phyloP scores from a whole-genome alignment of 2,888 invertebrate species.

The Troilus luridus region DNA sequence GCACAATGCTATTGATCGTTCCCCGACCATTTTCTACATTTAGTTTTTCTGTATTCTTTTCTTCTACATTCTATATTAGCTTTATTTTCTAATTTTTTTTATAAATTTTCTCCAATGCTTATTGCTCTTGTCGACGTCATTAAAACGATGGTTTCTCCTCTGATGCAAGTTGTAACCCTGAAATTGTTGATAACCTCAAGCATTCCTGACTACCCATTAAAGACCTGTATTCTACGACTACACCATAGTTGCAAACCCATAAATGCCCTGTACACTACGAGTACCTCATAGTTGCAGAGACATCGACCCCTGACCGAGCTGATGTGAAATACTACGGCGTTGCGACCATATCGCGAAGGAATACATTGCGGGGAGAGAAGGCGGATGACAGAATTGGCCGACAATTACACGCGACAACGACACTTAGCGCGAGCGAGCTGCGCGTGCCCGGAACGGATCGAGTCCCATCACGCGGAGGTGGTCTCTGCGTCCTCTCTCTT shows the following conservation, averaged over 20 bases:
- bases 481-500: neutral
- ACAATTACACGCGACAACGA: neutral
- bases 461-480: slow-evolving; percentile 1
- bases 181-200: neutral
- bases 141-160: neutral
- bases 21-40: too few relatives aligned
- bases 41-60: too few relatives aligned
- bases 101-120: too few relatives aligned
- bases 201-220: neutral
- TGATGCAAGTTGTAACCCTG: neutral
- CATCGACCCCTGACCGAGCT: neutral
- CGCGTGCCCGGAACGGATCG: slow-evolving; percentile 10
- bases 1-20: too few relatives aligned
- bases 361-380: neutral
- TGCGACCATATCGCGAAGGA: neutral
- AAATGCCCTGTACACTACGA: neutral
- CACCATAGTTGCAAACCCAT: neutral
- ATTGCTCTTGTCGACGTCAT: neutral
- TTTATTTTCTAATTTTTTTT: too few relatives aligned
- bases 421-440: neutral
- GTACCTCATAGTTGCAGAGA: neutral
- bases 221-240: neutral
- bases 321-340: neutral
- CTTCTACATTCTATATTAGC: too few relatives aligned
- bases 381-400: neutral